Evolutionary conservation across 2,888 invertebrate genomes (phyloP).

Genomic region (Lasioglossum zephyrum): DNA sequence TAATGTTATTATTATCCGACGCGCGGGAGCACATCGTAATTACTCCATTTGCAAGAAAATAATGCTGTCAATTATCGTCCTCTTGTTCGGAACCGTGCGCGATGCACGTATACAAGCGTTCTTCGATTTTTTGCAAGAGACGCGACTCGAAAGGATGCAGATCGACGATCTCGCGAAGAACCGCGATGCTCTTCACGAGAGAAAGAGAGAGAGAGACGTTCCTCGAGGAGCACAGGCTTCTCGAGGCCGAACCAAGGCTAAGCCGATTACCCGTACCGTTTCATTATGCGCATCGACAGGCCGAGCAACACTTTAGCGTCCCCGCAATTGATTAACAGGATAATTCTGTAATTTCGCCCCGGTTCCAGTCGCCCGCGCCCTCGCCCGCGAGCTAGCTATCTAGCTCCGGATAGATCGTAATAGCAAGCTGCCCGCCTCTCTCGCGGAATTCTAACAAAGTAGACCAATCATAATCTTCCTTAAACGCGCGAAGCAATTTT

Average conservation of each 20-base stretch:
- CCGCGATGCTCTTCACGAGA: neutral
- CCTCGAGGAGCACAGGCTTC: neutral
- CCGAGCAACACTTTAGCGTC: constrained; percentile 6
- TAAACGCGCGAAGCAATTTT: constrained; percentile 44
- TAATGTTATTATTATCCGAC: constrained; percentile 52
- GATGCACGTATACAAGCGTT: neutral
- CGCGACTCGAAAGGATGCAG: constrained; percentile 2
- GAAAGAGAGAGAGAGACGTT: neutral
- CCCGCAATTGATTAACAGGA: constrained; percentile 4
- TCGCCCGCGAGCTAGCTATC: neutral
- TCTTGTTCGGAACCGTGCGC: neutral
- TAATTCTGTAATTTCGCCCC: neutral
- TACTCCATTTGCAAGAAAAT: constrained; percentile 49
- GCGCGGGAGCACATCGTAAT: constrained; percentile 39
- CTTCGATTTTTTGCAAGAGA: neutral
- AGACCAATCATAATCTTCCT: constrained; percentile 19
- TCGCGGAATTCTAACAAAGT: neutral
- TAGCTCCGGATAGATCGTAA: neutral
- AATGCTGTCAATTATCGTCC: constrained; percentile 43
- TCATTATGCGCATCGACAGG: neutral
- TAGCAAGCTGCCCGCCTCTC: neutral
- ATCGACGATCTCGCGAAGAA: neutral
- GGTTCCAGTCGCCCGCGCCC: neutral
- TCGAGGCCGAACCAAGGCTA: constrained; percentile 9
- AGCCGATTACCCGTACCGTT: constrained; percentile 4